Conservation (phyloP, 1,140 invertebrate species). For the Hycleus cichorii region DNA sequence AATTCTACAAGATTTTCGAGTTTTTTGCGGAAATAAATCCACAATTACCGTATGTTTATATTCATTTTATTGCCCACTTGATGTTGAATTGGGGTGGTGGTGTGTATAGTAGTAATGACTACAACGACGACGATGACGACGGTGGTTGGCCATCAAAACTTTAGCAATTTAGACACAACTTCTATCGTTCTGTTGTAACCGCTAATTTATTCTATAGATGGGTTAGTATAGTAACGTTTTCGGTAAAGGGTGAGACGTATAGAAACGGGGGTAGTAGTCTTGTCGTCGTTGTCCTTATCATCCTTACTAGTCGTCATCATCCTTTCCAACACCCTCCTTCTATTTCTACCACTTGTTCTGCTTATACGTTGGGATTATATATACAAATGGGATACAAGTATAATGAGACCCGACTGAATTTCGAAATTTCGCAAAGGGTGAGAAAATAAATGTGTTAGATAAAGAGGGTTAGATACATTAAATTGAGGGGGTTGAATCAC, state of each 20-base stretch:
- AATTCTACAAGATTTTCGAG: too few species aligned
- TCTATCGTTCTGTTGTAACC: slow-evolving; percentile 11
- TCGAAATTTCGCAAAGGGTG: neutral
- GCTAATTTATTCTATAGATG: slow-evolving; percentile 14
- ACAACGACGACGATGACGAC: too few species aligned
- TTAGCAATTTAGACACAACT: slow-evolving; percentile 14
- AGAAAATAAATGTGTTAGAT: slow-evolving; percentile 3
- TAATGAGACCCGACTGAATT: too few species aligned
- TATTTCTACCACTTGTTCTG: neutral
- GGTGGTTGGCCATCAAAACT: slow-evolving; percentile 12
- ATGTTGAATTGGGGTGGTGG: neutral
- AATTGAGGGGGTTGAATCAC: neutral
- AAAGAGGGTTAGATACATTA: neutral
- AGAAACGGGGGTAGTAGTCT: too few species aligned
- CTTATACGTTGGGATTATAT: slow-evolving; percentile 1
- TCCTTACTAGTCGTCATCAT: too few species aligned
- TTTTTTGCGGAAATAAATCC: neutral
- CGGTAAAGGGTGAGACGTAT: too few species aligned
- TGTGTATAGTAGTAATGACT: too few species aligned
- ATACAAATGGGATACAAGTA: slow-evolving; percentile 9
- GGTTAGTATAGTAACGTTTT: too few species aligned
- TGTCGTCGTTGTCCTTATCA: too few species aligned
- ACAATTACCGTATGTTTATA: slow-evolving; percentile 11
- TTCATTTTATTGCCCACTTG: slow-evolving; percentile 13
- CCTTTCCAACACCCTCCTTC: neutral